phyloP scores from a whole-genome alignment of 2,797 vertebrate species.

The Clarias fuscus region DNA sequence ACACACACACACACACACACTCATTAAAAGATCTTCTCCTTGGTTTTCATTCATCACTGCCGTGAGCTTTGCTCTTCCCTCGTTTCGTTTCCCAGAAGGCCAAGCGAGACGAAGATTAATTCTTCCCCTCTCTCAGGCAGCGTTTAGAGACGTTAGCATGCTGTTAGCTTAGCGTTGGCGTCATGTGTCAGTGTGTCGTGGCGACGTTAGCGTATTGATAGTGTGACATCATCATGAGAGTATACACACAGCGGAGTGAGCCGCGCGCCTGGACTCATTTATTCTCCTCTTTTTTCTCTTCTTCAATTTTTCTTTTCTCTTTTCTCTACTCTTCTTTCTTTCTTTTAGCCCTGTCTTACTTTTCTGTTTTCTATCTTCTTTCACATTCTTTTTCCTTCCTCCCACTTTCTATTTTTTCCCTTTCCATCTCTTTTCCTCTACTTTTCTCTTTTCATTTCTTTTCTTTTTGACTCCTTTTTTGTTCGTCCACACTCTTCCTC shows the following conservation, averaged over 20 bases:
- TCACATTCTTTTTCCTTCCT: not conserved
- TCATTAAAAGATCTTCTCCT: constrained; percentile 69
- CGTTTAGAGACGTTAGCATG: not conserved
- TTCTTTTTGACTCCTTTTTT: not conserved
- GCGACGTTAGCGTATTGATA: not conserved
- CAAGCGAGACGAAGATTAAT: constrained; percentile 73
- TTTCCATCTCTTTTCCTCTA: not conserved
- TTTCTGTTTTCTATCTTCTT: not conserved
- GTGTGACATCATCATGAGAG: not conserved
- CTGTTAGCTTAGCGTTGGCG: not conserved
- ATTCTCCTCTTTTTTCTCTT: not conserved
- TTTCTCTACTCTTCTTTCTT: not conserved
- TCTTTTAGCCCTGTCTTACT: not conserved
- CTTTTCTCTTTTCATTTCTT: not conserved
- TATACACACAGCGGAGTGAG: not conserved
- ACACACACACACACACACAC: constrained; percentile 54
- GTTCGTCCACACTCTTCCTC: constrained; percentile 15
- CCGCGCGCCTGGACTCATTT: not conserved
- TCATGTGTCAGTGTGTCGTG: not conserved
- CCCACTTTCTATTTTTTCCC: not conserved
- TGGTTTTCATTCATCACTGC: constrained; percentile 78
- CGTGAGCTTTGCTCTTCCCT: constrained; percentile 70
- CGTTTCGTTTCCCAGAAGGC: constrained; percentile 61
- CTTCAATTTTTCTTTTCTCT: too few relatives aligned
- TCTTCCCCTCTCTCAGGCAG: constrained; percentile 48